These are phyloP conservation scores for Mesocricetus auratus DNA, from an alignment of 2,113 vertebrate genomes.

Conservation along the genomic window DNA sequence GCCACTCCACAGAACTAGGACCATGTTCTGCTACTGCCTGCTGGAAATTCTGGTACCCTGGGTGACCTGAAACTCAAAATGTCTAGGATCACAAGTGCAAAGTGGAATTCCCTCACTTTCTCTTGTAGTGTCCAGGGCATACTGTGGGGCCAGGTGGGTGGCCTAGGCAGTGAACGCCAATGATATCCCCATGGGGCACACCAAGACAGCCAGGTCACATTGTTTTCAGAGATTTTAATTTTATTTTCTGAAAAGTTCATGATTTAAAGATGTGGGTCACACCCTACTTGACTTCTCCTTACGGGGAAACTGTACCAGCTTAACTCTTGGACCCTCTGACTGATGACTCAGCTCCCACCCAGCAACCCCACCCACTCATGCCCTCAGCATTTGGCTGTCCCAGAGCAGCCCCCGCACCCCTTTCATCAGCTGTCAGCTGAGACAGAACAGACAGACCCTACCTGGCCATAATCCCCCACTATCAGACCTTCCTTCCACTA, in stretches of 20 bases:
- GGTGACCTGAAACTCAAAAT: rapidly evolving
- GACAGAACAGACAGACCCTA: conserved; percentile 52
- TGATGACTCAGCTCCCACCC: rapidly evolving
- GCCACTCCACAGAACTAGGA: rapidly evolving
- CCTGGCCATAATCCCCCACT: conserved; percentile 58
- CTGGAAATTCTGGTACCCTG: not conserved
- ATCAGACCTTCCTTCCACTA: not conserved
- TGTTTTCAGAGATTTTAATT: not conserved
- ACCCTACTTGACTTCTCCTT: not conserved
- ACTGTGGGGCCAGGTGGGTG: rapidly evolving
- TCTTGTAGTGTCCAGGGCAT: not conserved
- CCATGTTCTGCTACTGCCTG: not conserved
- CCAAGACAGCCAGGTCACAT: not conserved
- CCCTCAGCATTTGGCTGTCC: not conserved
- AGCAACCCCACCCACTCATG: not conserved
- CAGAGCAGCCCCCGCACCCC: not conserved
- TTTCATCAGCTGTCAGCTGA: not conserved
- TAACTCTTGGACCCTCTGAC: not conserved
- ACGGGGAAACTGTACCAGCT: rapidly evolving
- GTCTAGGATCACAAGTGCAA: rapidly evolving
- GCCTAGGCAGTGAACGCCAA: rapidly evolving
- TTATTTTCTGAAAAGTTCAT: not conserved
- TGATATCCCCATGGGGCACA: not conserved
- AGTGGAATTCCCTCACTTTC: not conserved
- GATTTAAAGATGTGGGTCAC: not conserved